These are phyloP conservation scores for Tapirus indicus DNA, from an alignment of 2,797 vertebrate species.

Conservation along the genomic window DNA sequence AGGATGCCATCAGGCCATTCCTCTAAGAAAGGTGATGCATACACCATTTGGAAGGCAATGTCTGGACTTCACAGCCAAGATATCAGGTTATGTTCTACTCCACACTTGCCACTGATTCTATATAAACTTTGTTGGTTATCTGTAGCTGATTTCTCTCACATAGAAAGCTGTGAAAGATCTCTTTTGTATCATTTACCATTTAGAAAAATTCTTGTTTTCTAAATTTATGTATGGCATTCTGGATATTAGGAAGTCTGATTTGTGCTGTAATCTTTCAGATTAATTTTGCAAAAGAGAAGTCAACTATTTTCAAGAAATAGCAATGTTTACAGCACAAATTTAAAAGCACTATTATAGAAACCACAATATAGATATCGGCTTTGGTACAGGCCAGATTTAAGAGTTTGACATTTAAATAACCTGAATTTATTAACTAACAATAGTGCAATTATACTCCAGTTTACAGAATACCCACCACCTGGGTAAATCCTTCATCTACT, in stretches of 20 bases:
- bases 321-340: background rate
- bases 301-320: slow-evolving; percentile 52
- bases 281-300: slow-evolving; percentile 47
- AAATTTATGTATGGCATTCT: slow-evolving; percentile 27
- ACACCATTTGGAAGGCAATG: background rate
- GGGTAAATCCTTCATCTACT: slow-evolving; percentile 18
- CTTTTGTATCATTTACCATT: background rate
- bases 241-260: slow-evolving; percentile 12
- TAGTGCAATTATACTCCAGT: background rate
- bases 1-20: background rate
- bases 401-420: slow-evolving; percentile 58
- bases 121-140: background rate
- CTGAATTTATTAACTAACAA: slow-evolving; percentile 48
- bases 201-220: slow-evolving; percentile 18
- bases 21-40: background rate
- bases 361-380: background rate
- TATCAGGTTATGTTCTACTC: background rate
- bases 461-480: background rate
- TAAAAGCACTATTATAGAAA: slow-evolving; percentile 62
- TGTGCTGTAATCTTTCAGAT: background rate
- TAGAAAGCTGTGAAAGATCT: background rate
- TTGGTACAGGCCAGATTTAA: slow-evolving; percentile 36
- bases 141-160: slow-evolving; percentile 7
- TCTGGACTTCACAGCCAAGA: slow-evolving; percentile 29
- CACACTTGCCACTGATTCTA: background rate